Conservation (phyloP, 2,797 vertebrate genomes). For the Gephyroberyx darwinii region DNA sequence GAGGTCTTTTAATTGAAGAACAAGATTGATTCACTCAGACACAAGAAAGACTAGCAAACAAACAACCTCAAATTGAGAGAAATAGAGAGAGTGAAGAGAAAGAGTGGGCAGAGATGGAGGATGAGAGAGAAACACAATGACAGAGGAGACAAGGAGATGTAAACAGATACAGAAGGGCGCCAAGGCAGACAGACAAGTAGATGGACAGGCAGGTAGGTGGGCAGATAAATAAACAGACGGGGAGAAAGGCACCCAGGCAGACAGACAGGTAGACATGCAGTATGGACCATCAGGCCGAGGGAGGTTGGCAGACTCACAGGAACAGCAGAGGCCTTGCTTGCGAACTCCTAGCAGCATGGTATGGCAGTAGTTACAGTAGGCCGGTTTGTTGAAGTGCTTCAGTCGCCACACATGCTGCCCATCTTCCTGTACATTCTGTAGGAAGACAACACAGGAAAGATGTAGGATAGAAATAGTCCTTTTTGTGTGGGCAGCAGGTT, state of each 20-base stretch:
- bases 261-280: neutral
- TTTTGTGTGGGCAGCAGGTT: neutral
- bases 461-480: neutral
- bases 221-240: neutral
- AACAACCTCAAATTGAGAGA: neutral
- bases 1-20: constrained; percentile 37
- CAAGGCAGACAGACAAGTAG: neutral
- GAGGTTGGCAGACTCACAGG: constrained; percentile 81
- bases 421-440: constrained; percentile 89
- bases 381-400: constrained; percentile 97
- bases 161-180: neutral
- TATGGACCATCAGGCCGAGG: no score
- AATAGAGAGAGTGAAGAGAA: neutral
- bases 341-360: constrained; percentile 92
- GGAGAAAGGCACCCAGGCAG: neutral
- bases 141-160: neutral
- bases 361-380: constrained; percentile 96
- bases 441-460: neutral
- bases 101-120: constrained; percentile 4
- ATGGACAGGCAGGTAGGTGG: neutral
- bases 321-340: constrained; percentile 95
- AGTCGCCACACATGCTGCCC: constrained; percentile 93
- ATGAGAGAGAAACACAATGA: neutral
- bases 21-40: constrained; percentile 31
- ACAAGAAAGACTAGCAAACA: neutral